Conservation (phyloP, 2,888 invertebrate species). For the Melanargia galathea region DNA sequence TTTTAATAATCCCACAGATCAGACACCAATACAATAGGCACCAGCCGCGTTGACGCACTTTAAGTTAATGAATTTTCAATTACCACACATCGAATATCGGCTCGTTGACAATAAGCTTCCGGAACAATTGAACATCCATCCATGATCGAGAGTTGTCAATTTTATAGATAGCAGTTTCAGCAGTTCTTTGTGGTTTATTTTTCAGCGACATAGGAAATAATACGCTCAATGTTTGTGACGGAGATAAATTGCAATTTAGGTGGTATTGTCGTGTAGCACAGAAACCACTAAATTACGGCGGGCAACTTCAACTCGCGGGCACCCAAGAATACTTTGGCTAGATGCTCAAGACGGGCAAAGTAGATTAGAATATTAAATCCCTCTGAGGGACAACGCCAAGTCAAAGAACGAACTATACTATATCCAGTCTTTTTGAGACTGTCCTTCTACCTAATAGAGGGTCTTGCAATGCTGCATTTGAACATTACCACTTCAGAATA, state of each 20-base stretch:
- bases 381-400: too few relatives aligned
- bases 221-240: too few relatives aligned
- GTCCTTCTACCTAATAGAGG: too few relatives aligned
- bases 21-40: neutral
- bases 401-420: too few relatives aligned
- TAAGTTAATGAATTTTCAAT: neutral
- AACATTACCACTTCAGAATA: too few relatives aligned
- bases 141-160: neutral
- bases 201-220: neutral
- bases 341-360: neutral
- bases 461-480: too few relatives aligned
- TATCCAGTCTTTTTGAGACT: too few relatives aligned
- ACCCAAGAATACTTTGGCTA: neutral
- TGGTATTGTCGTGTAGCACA: neutral
- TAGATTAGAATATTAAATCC: too few relatives aligned
- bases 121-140: neutral
- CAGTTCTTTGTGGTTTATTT: neutral
- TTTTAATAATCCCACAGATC: conserved; percentile 9
- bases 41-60: neutral
- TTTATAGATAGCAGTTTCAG: neutral
- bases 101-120: neutral
- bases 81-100: neutral
- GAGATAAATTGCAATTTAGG: too few relatives aligned
- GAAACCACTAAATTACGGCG: too few relatives aligned
- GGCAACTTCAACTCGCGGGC: too few relatives aligned